These are phyloP conservation scores for Gymnoscopelus microlampas DNA, from an alignment of 2,797 vertebrate genomes.

Conservation along the genomic window DNA sequence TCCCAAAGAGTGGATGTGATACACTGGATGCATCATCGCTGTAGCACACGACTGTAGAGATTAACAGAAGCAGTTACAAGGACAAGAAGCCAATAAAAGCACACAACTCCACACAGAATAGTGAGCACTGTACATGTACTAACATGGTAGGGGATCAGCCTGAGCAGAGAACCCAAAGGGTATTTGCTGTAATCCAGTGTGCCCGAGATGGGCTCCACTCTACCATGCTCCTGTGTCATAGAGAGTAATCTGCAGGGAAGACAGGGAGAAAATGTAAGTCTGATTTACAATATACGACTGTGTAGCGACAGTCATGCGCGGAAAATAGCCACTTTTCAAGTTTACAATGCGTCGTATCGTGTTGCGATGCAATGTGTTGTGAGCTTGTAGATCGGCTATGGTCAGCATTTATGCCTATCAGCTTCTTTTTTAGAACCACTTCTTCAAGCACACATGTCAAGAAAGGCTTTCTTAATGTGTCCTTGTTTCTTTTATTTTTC, in stretches of 20 bases:
- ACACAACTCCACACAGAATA: not conserved
- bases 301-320: too few species aligned
- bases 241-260: conserved; percentile 77
- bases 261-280: not conserved
- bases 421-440: too few species aligned
- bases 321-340: too few species aligned
- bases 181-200: conserved; percentile 80
- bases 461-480: too few species aligned
- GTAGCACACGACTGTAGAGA: conserved; percentile 84
- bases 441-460: too few species aligned
- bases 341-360: too few species aligned
- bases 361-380: too few species aligned
- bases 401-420: too few species aligned
- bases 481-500: too few species aligned
- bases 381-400: too few species aligned
- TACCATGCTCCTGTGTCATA: conserved; percentile 89
- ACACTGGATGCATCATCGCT: conserved; percentile 84
- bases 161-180: conserved; percentile 81
- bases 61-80: not conserved
- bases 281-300: not conserved
- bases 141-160: conserved; percentile 86
- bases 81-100: not conserved
- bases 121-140: conserved; percentile 29
- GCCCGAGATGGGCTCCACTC: conserved; percentile 79
- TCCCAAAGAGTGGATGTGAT: conserved; percentile 80